A percentile compares a stretch with the other conserved stretches of the same genome.
These are phyloP conservation scores for Semnornis frantzii DNA, from an alignment of 2,113 vertebrate genomes.

Conservation along the genomic window DNA sequence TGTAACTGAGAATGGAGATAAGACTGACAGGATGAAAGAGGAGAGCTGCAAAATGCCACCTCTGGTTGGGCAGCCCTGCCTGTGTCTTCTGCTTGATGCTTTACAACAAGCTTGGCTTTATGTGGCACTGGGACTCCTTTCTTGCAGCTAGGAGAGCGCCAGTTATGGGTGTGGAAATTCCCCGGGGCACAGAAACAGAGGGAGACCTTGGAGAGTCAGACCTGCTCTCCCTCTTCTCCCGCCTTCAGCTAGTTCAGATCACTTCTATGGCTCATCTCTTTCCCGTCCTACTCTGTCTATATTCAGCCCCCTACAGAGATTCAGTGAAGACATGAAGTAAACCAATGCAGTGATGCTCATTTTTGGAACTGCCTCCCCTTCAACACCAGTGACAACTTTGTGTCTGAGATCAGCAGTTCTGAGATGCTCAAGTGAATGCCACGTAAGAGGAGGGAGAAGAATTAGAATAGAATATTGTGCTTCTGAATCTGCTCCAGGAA, in stretches of 20 bases:
- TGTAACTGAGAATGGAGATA: neutral
- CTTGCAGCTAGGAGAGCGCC: neutral
- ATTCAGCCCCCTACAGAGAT: slow-evolving; percentile 12
- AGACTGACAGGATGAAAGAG: neutral
- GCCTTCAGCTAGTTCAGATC: slow-evolving; percentile 10
- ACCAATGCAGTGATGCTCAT: slow-evolving; percentile 12
- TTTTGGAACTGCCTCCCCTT: slow-evolving; percentile 19
- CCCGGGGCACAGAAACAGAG: neutral
- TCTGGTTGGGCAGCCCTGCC: neutral
- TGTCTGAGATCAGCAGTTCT: slow-evolving; percentile 23
- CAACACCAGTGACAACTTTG: neutral
- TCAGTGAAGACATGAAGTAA: neutral
- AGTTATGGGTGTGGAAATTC: slow-evolving; percentile 15
- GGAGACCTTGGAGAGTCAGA: slow-evolving; percentile 16
- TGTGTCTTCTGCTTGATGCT: neutral
- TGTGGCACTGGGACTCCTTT: neutral
- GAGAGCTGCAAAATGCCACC: neutral
- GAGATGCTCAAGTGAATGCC: neutral
- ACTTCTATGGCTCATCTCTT: neutral
- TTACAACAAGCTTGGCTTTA: neutral
- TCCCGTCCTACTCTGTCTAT: neutral
- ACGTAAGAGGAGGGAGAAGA: neutral
- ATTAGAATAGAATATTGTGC: neutral
- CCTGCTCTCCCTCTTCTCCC: neutral
- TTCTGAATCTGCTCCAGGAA: slow-evolving; percentile 25